Evolutionary conservation across 1,140 invertebrate species (phyloP).

Genomic region (Rhopalosiphum padi): DNA sequence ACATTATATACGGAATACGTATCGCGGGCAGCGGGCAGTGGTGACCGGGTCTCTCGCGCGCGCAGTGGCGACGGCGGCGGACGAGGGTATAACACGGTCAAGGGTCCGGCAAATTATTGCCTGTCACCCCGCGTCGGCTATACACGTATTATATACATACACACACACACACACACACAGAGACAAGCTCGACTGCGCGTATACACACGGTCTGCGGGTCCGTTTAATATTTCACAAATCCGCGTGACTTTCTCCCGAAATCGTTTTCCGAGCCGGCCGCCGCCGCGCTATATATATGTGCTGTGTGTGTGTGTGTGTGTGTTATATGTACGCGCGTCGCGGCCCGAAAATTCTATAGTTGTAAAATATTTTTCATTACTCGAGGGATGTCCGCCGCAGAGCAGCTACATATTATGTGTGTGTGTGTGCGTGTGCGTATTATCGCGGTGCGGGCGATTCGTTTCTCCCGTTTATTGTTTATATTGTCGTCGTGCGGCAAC

Average conservation of each 20-base stretch:
- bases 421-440: neutral
- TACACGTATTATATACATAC: neutral
- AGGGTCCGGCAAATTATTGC: conserved; percentile 58
- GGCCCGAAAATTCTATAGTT: conserved; percentile 12
- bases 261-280: neutral
- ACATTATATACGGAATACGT: no score
- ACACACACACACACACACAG: neutral
- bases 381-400: conserved; percentile 12
- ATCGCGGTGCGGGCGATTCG: neutral
- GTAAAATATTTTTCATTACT: conserved; percentile 57
- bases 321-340: neutral
- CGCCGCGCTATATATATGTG: neutral
- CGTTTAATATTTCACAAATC: conserved; percentile 57
- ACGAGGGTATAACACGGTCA: conserved; percentile 50
- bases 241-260: conserved; percentile 54
- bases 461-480: neutral
- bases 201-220: conserved; percentile 19
- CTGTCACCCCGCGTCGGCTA: conserved; percentile 28
- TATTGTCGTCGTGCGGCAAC: neutral
- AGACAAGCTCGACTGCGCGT: neutral
- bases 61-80: neutral
- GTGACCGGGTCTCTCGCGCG: no score
- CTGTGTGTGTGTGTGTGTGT: neutral
- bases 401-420: neutral
- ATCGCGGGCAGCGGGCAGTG: neutral